These are phyloP conservation scores for Anoplius nigerrimus DNA, from an alignment of 2,888 invertebrate species.

Conservation along the genomic window DNA sequence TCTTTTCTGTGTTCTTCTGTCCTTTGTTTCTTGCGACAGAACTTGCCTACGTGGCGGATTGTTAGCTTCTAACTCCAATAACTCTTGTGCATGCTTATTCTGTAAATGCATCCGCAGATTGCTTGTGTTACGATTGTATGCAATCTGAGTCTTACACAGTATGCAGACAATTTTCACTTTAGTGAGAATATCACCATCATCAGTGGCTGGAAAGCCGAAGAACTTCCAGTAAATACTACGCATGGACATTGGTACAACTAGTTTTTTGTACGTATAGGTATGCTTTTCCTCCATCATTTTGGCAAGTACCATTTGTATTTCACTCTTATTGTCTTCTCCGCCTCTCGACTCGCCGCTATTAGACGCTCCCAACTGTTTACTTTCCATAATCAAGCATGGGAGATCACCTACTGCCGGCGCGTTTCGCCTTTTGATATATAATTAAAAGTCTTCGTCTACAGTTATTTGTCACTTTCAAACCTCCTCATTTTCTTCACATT, in stretches of 20 bases:
- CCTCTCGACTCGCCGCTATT: slow-evolving; percentile 36
- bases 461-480: slow-evolving; percentile 15
- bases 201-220: slow-evolving; percentile 76
- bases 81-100: slow-evolving; percentile 74
- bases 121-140: slow-evolving; percentile 76
- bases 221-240: slow-evolving; percentile 77
- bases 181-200: slow-evolving; percentile 74
- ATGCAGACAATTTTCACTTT: slow-evolving; percentile 76
- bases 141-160: slow-evolving; percentile 76
- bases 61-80: slow-evolving; percentile 69
- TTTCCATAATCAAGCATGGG: slow-evolving; percentile 45
- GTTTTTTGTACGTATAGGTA: slow-evolving; percentile 73
- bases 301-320: slow-evolving; percentile 64
- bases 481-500: slow-evolving; percentile 34
- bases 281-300: slow-evolving; percentile 73
- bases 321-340: slow-evolving; percentile 47
- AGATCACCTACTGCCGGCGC: slow-evolving; percentile 21
- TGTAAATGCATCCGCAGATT: slow-evolving; percentile 76
- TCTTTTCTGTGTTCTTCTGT: slow-evolving; percentile 67
- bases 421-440: slow-evolving; percentile 16
- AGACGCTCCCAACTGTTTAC: slow-evolving; percentile 36
- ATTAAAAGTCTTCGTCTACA: slow-evolving; percentile 26
- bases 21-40: slow-evolving; percentile 67
- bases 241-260: slow-evolving; percentile 77
- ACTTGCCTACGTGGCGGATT: slow-evolving; percentile 67